These are phyloP conservation scores for Enteromius anoplus DNA, from an alignment of 2,797 vertebrate genomes.

Conservation along the genomic window DNA sequence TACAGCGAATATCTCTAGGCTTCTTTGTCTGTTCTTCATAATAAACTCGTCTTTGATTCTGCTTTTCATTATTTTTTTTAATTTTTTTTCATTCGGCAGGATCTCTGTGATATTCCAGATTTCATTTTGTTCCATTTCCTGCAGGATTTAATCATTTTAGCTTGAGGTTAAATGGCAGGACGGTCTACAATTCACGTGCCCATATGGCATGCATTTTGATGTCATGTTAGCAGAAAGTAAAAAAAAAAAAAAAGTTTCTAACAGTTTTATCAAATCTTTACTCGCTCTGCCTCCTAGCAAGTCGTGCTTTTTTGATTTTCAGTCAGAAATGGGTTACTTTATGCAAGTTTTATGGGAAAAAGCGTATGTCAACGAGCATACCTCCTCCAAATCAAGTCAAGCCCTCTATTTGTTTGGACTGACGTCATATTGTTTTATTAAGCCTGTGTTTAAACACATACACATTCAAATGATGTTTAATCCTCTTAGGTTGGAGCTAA, in stretches of 20 bases:
- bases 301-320: background rate
- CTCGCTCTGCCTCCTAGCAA: background rate
- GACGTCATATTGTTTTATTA: conserved; percentile 69
- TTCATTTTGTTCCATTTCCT: conserved; percentile 31
- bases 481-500: conserved; percentile 67
- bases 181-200: no score
- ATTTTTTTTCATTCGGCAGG: background rate
- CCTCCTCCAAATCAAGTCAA: conserved; percentile 45
- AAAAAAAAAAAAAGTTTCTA: background rate
- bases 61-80: conserved; percentile 13
- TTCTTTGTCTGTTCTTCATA: conserved; percentile 14
- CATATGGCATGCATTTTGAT: conserved; percentile 18
- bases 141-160: conserved; percentile 17
- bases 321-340: background rate
- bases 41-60: conserved; percentile 22
- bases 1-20: conserved; percentile 7
- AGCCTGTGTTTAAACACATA: conserved; percentile 66
- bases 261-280: background rate
- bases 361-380: conserved; percentile 38
- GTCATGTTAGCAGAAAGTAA: background rate
- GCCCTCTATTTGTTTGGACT: conserved; percentile 64
- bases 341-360: background rate
- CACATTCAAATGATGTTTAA: conserved; percentile 73
- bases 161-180: conserved; percentile 19
- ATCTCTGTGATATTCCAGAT: conserved; percentile 25